Evolutionary conservation across 1,140 invertebrate genomes (phyloP).

Genomic region (Caenorhabditis tropicalis): DNA sequence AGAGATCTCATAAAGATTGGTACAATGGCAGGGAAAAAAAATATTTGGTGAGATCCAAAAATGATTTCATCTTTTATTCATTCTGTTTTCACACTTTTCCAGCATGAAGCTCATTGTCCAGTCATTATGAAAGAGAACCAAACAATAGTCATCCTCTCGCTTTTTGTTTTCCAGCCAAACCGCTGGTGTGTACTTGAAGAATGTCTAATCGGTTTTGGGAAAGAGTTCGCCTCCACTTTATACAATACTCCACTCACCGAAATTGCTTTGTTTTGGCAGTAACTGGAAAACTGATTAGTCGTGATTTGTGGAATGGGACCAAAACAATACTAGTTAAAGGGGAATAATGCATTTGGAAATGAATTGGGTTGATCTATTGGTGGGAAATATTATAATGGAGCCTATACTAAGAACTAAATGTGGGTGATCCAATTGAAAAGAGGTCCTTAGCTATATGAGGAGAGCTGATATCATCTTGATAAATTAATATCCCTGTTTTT

Average conservation of each 20-base stretch:
- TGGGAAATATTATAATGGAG: too few species aligned
- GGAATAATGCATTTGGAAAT: not conserved
- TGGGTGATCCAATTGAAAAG: too few species aligned
- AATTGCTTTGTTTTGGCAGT: conserved; percentile 9
- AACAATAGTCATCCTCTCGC: not conserved
- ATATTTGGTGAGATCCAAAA: too few species aligned
- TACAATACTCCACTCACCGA: not conserved
- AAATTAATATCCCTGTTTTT: not conserved
- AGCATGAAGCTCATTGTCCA: not conserved
- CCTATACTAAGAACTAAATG: too few species aligned
- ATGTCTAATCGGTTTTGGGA: not conserved
- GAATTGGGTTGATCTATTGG: not conserved
- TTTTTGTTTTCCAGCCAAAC: not conserved
- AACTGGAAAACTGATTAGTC: not conserved
- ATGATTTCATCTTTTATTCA: not conserved
- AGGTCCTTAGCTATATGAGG: too few species aligned
- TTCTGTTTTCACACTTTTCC: not conserved
- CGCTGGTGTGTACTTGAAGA: not conserved
- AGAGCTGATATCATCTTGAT: too few species aligned
- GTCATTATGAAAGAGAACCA: not conserved
- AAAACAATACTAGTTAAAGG: not conserved
- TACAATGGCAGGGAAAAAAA: too few species aligned
- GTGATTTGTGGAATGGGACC: not conserved
- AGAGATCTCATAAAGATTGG: too few species aligned
- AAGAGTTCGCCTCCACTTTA: not conserved